These are phyloP conservation scores for Daphoenositta chrysoptera DNA, from an alignment of 2,113 vertebrate genomes.

Conservation along the genomic window DNA sequence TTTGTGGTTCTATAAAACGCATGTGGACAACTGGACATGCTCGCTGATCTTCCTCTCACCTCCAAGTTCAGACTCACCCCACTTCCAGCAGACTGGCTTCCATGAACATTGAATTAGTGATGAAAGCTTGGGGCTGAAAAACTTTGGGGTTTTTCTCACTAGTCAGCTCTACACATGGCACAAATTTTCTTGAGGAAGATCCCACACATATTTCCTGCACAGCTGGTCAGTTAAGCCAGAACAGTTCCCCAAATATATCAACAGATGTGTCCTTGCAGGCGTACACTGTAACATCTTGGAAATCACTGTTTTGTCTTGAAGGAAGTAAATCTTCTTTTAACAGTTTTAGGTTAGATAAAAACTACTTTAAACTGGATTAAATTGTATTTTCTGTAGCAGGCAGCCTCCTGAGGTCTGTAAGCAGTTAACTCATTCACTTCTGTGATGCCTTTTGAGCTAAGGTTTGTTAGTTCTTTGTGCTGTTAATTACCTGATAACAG, in stretches of 20 bases:
- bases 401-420: neutral
- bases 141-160: neutral
- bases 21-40: neutral
- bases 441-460: neutral
- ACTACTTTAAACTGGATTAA: neutral
- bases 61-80: neutral
- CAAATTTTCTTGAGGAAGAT: neutral
- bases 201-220: constrained; percentile 11
- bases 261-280: constrained; percentile 10
- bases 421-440: constrained; percentile 30
- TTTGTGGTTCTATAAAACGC: neutral
- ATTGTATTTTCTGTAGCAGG: neutral
- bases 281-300: neutral
- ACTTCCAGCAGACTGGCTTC: neutral
- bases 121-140: neutral
- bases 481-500: constrained; percentile 21
- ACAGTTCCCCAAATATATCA: neutral
- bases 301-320: neutral
- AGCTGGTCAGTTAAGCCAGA: neutral
- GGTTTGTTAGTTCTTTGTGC: constrained; percentile 25
- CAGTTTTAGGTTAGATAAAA: neutral
- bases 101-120: neutral
- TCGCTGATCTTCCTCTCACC: neutral
- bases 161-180: neutral
- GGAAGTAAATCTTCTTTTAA: constrained; percentile 2